These are phyloP conservation scores for Drosophila pseudoananassae DNA, from an alignment of 1,140 invertebrate species.

Conservation along the genomic window DNA sequence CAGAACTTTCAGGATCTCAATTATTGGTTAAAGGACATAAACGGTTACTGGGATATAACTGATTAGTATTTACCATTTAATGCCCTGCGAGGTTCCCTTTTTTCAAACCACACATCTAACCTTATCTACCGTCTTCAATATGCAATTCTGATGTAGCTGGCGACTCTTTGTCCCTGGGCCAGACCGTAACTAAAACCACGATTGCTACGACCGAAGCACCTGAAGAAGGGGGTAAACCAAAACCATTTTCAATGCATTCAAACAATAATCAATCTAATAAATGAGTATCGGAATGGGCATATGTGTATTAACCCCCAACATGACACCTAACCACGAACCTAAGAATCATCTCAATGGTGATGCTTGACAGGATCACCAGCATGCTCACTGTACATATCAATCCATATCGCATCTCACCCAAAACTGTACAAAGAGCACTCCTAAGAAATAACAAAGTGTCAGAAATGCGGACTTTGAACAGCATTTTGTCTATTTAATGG, in stretches of 20 bases:
- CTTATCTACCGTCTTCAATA: conserved; percentile 40
- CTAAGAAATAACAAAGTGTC: conserved; percentile 32
- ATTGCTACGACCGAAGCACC: conserved; percentile 68
- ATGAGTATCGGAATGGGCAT: not conserved
- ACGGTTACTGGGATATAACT: not conserved
- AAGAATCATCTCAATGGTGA: not conserved
- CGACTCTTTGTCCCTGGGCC: conserved; percentile 60
- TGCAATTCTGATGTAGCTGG: conserved; percentile 58
- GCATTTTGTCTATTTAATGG: conserved; percentile 13
- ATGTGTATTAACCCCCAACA: conserved; percentile 23
- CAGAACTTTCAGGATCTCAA: not conserved
- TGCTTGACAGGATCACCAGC: not conserved
- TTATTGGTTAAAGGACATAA: not conserved
- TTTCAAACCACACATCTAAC: conserved; percentile 22
- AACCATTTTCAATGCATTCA: conserved; percentile 53
- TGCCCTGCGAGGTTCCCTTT: not conserved
- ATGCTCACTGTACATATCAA: conserved; percentile 30
- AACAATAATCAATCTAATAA: conserved; percentile 17
- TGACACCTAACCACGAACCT: conserved; percentile 10
- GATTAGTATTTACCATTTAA: too few species aligned
- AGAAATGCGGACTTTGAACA: conserved; percentile 14
- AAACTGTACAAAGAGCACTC: conserved; percentile 27
- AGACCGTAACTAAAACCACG: conserved; percentile 71
- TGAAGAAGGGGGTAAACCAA: conserved; percentile 74
- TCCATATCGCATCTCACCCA: conserved; percentile 1